These are phyloP conservation scores for Clanis bilineata DNA, from an alignment of 2,888 invertebrate species.

Conservation along the genomic window DNA sequence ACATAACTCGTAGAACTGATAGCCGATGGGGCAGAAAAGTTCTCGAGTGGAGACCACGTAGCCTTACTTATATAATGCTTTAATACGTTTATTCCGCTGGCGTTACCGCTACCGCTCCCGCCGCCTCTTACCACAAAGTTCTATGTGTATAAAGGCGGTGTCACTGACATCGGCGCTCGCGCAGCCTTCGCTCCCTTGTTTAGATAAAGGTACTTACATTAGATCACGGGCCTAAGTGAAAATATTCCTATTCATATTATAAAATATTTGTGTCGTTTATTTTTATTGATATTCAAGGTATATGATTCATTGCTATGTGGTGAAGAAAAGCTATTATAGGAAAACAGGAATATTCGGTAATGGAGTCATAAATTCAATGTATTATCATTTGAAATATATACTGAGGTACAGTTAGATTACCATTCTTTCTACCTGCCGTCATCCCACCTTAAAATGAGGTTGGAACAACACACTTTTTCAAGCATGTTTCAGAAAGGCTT, in stretches of 20 bases:
- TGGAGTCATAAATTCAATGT: neutral
- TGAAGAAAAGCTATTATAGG: neutral
- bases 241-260: constrained; percentile 11
- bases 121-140: constrained; percentile 25
- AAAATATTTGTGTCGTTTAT: neutral
- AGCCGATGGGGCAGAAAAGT: too few species aligned
- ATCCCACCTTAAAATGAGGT: neutral
- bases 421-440: too few species aligned
- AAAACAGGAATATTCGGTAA: constrained; percentile 22
- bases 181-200: constrained; percentile 56
- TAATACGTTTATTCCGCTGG: too few species aligned
- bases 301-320: neutral
- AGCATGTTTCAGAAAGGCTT: too few species aligned
- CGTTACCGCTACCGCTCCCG: too few species aligned
- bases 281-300: neutral
- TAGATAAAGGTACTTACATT: constrained; percentile 45
- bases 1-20: too few species aligned
- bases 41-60: too few species aligned
- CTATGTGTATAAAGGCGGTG: constrained; percentile 38
- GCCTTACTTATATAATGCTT: too few species aligned
- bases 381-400: neutral
- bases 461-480: too few species aligned
- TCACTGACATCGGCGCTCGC: constrained; percentile 69
- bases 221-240: constrained; percentile 26
- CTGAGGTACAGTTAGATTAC: too few species aligned